Evolutionary conservation across 2,797 vertebrate genomes (phyloP), one percentile per base, ranked within the genome.

Genomic region (Okamejei kenojei): DNA sequence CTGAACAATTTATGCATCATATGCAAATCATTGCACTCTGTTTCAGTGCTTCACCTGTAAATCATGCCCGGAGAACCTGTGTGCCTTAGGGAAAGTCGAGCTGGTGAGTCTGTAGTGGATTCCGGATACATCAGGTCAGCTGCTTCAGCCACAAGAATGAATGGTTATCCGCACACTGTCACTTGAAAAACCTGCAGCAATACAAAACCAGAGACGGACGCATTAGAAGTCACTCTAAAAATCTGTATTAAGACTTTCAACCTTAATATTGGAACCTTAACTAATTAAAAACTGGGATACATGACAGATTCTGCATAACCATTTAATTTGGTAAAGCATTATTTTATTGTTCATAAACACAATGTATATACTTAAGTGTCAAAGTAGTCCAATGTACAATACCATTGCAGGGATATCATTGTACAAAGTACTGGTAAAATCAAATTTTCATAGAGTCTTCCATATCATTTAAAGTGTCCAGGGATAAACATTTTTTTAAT

Each of bases 1-100:
- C 19, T 32, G 17, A 17, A 78, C 10, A 35, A 32, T 29, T 8
- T 29, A 29, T 29, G 74, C 74, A 26, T 76, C 74, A 76, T 29
- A 26, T 32, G 77, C 35, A 78, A 78, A 78, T 35, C 77, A 17
- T 78, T n/a, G 7, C n/a, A 73, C 77, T 32, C 10, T 13, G n/a
- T 32, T 2, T 4, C 81, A 73, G 90, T 77, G 90, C 63, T 23
- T 97, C 94, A 99, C 99, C 98, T 99, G 98, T 99, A 99, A 96
- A 98, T 98, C 98, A 99, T 99, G 94, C 98, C 98, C 0, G 99
- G 99, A 88, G 98, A 99, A 96, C 98, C 98, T 1, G 98, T 98
- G 96, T 98, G 98, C 95, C 98, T 96, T 95, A 98, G 97, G 21
- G 98, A 99, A 95, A 99, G 98, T 96, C 98, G 97, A 94, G 98